Evolutionary conservation across 53 echinoderm and acorn worm genomes (phyloP).

Genomic region (Paracentrotus lividus): DNA sequence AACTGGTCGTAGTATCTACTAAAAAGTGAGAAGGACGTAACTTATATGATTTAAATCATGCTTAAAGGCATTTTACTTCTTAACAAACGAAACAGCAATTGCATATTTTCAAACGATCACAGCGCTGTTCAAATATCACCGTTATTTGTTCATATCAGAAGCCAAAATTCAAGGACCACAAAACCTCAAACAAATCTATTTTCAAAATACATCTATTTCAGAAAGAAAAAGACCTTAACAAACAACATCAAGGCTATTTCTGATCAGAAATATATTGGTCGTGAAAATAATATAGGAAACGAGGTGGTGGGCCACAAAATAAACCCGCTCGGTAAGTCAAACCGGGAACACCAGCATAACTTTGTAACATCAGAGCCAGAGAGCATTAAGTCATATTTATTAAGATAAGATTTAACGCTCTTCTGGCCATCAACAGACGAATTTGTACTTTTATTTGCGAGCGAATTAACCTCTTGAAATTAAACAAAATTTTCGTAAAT

Average conservation of each 20-base stretch:
- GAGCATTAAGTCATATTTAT: too few species aligned
- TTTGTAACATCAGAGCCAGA: too few species aligned
- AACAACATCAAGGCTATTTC: neutral
- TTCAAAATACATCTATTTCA: neutral
- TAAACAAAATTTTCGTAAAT: too few species aligned
- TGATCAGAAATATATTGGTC: neutral
- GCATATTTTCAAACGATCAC: neutral
- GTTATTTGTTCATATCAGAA: neutral
- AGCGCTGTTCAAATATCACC: neutral
- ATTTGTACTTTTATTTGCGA: too few species aligned
- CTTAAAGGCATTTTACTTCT: too few species aligned
- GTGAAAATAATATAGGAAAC: neutral
- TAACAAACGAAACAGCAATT: too few species aligned
- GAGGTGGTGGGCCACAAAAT: neutral
- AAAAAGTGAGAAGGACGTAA: too few species aligned
- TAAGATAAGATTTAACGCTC: too few species aligned
- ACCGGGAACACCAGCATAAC: neutral
- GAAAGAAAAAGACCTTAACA: neutral
- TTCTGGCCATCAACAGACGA: too few species aligned
- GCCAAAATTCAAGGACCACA: neutral
- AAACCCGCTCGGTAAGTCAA: neutral
- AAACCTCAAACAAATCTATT: slow-evolving; percentile 13
- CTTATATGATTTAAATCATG: too few species aligned
- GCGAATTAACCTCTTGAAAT: too few species aligned
- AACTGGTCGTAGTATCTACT: neutral